A percentile compares a stretch with the other conserved stretches of the same genome.
phyloP scores from a whole-genome alignment of 2,797 vertebrate species.

The Danio jaintianensis region DNA sequence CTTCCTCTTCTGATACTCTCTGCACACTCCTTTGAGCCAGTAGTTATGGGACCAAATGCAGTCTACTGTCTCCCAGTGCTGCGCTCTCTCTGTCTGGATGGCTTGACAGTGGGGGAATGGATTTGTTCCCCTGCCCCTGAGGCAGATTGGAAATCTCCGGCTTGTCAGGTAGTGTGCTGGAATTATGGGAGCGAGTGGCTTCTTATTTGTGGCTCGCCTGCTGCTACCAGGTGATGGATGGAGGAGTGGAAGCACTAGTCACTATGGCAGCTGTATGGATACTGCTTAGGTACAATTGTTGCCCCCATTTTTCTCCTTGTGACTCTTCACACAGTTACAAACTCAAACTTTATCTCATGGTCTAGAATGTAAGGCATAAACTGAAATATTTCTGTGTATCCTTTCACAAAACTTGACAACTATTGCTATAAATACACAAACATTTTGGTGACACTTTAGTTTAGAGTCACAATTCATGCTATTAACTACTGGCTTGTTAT shows the following conservation, averaged over 20 bases:
- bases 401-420: neutral
- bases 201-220: conserved; percentile 41
- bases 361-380: neutral
- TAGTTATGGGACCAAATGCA: conserved; percentile 45
- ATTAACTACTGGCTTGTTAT: too few relatives aligned
- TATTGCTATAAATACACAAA: neutral
- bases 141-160: conserved; percentile 55
- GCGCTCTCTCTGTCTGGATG: conserved; percentile 38
- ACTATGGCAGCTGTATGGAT: conserved; percentile 42
- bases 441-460: too few relatives aligned
- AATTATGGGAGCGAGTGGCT: conserved; percentile 56
- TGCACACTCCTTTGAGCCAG: conserved; percentile 25
- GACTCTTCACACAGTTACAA: conserved; percentile 10
- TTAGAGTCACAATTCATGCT: too few relatives aligned
- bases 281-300: conserved; percentile 22
- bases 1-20: conserved; percentile 20
- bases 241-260: conserved; percentile 41
- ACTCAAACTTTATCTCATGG: conserved; percentile 15
- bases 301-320: conserved; percentile 4
- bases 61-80: conserved; percentile 28
- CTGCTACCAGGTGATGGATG: conserved; percentile 49
- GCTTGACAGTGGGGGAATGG: conserved; percentile 53
- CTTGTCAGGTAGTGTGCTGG: conserved; percentile 53
- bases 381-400: neutral
- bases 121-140: conserved; percentile 49